A percentile compares a stretch with the other conserved stretches of the same genome.
Evolutionary conservation across 37 sponge, comb jelly and placozoan species (phyloP).

Genomic region (Sycon ciliatum): DNA sequence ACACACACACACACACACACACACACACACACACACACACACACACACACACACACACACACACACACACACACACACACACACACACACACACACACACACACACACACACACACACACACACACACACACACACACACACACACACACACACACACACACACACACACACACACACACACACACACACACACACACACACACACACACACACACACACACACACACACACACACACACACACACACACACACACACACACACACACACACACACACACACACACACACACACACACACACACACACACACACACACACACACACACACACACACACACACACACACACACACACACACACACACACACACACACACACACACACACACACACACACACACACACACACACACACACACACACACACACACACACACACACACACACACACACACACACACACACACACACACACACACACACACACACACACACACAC

Average conservation of each 20-base stretch:
- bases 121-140: constrained; percentile 25
- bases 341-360: constrained; percentile 5
- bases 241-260: constrained; percentile 9
- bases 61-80: constrained; percentile 23
- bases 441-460: not conserved
- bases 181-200: constrained; percentile 16
- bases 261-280: not conserved
- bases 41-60: not conserved
- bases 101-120: constrained; percentile 22
- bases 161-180: not conserved
- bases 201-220: constrained; percentile 26
- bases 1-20: constrained; percentile 26
- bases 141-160: constrained; percentile 23
- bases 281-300: constrained; percentile 1
- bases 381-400: constrained; percentile 26
- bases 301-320: constrained; percentile 5
- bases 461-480: not conserved
- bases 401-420: not conserved
- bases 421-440: not conserved
- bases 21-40: constrained; percentile 34
- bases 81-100: constrained; percentile 10
- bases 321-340: constrained; percentile 5
- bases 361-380: not conserved
- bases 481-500: not conserved
- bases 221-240: constrained; percentile 23